Evolutionary conservation across 2,113 vertebrate species (phyloP), one percentile per base, ranked within the genome.

Genomic region (Chionis minor): DNA sequence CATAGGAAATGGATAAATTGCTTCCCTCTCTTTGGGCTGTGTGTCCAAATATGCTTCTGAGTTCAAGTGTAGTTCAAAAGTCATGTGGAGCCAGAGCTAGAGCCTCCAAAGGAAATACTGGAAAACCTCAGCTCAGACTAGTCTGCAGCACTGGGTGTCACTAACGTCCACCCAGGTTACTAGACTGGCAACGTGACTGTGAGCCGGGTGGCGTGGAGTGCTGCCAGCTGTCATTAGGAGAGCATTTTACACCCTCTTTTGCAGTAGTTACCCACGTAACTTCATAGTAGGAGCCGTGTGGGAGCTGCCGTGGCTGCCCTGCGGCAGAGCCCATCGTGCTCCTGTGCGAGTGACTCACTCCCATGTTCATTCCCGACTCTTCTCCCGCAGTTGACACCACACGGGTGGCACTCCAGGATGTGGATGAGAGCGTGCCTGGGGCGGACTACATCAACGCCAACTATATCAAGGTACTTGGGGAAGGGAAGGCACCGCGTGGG

Each of bases 401-500:
- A 0, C 96, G 98, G 10, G 99, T 99, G 62, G 96, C 97, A 27
- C 98, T 99, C 65, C 96, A 71, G 44, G 98, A 98, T 0, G 77
- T 58, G 2, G 99, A 99, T 47, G 92, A 96, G 71, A 98, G 98
- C 3, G 61, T 98, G 47, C 95, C 97, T 3, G 98, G 98, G 73
- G 98, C 99, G 0, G 98, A 99, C 97, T 98, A 98, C 98, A 99
- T 99, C 96, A 99, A 99, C 9, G 99, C 99, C 95, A 99, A 99
- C 97, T 99, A 99, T 69, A 99, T 99, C 95, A 97, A 98, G 98
- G 99, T 99, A 96, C 97, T 91, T 96, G 83, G 8, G 58, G 5
- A 42, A 51, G 47, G 56, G 56, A 6, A 28, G 47, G 4, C 10
- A 20, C 7, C 2, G 0, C 1, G 10, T 6, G 12, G 18, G 21